Conservation (phyloP, 64 coral and sea anemone species). For the Acropora tenuis region DNA sequence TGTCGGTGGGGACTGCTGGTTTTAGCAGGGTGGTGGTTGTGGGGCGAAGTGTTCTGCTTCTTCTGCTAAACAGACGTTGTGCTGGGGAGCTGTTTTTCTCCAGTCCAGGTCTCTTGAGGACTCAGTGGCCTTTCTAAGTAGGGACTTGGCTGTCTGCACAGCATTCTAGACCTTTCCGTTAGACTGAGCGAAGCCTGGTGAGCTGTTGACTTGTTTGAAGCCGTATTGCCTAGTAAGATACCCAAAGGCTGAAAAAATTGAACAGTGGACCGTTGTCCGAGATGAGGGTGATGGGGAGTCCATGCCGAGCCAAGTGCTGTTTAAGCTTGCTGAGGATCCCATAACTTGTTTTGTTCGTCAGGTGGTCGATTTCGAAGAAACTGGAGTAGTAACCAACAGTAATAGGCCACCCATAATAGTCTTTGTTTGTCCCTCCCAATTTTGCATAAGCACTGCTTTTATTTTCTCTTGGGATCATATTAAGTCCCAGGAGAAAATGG, state of each 20-base stretch:
- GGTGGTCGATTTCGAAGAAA: conserved; percentile 26
- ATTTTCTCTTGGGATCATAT: too few relatives aligned
- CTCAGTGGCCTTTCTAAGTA: neutral
- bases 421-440: too few relatives aligned
- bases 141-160: conserved; percentile 1
- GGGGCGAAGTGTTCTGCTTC: neutral
- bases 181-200: too few relatives aligned
- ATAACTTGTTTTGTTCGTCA: conserved; percentile 38
- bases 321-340: conserved; percentile 25
- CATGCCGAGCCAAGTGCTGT: conserved; percentile 3
- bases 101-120: too few relatives aligned
- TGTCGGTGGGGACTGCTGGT: conserved; percentile 3
- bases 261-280: conserved; percentile 27
- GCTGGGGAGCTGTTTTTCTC: too few relatives aligned
- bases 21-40: conserved; percentile 20
- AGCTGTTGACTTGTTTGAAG: too few relatives aligned
- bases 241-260: too few relatives aligned
- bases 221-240: too few relatives aligned
- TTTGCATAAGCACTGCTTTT: too few relatives aligned
- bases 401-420: neutral
- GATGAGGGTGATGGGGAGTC: conserved; percentile 20
- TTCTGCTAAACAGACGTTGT: too few relatives aligned
- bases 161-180: too few relatives aligned
- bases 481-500: too few relatives aligned
- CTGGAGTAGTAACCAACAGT: conserved; percentile 45